These are phyloP conservation scores for Lathamus discolor DNA, from an alignment of 2,113 vertebrate genomes.

Conservation along the genomic window DNA sequence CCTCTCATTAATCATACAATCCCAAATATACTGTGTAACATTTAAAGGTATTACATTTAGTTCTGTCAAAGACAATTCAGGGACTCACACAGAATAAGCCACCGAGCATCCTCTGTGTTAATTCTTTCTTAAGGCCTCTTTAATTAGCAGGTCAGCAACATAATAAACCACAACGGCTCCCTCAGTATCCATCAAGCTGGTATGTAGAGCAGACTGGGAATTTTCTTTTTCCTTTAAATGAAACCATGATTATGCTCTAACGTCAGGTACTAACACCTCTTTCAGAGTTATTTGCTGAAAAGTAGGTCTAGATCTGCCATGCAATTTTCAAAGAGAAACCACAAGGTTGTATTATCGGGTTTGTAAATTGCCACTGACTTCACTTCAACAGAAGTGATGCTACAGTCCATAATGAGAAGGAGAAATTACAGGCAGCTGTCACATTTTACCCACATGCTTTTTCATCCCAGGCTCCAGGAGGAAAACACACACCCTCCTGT, in stretches of 20 bases:
- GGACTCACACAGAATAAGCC: background rate
- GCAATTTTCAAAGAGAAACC: background rate
- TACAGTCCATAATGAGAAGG: background rate
- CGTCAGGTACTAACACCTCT: background rate
- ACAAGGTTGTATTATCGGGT: background rate
- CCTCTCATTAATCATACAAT: background rate
- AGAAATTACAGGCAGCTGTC: background rate
- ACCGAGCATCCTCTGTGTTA: background rate
- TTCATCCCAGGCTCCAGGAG: background rate
- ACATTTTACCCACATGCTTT: background rate
- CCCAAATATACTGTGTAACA: background rate
- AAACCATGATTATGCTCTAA: background rate
- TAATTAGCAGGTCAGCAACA: constrained; percentile 23
- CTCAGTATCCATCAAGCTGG: background rate
- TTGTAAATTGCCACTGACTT: background rate
- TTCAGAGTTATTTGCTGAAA: background rate
- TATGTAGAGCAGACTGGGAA: background rate
- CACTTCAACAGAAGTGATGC: background rate
- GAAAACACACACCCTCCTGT: background rate
- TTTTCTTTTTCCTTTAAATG: background rate
- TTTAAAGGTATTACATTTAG: background rate
- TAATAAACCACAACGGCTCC: background rate
- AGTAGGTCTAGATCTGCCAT: background rate
- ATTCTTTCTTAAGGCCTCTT: background rate
- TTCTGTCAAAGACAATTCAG: background rate